Conservation (phyloP, 2,113 vertebrate genomes). For the Pachypanchax playfairii region DNA sequence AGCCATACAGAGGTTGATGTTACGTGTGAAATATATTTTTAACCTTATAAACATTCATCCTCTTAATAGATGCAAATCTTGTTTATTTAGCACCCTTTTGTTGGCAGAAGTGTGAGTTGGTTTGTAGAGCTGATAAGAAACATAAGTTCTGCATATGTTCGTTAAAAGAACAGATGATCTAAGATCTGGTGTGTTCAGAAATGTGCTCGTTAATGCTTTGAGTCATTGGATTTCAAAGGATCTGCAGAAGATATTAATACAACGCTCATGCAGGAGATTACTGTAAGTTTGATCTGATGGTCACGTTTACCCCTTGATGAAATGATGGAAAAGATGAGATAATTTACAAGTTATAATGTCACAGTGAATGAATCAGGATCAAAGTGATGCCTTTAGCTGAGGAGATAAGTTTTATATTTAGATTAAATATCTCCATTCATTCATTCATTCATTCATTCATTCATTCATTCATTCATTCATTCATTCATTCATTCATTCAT, state of each 20-base stretch:
- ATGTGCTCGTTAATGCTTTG: constrained; percentile 30
- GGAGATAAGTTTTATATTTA: too few relatives aligned
- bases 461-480: too few relatives aligned
- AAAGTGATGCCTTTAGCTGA: too few relatives aligned
- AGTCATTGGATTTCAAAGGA: constrained; percentile 71
- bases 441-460: too few relatives aligned
- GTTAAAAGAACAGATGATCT: constrained; percentile 8
- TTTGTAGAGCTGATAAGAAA: not conserved
- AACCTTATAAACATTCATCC: not conserved
- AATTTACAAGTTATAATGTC: not conserved
- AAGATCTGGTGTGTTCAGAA: constrained; percentile 29
- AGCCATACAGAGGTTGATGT: constrained; percentile 8
- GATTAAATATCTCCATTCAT: too few relatives aligned
- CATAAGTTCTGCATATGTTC: not conserved
- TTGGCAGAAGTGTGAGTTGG: not conserved
- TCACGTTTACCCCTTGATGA: not conserved
- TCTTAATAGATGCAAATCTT: constrained; percentile 13
- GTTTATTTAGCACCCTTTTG: constrained; percentile 7
- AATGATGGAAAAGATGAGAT: not conserved
- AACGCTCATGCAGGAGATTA: constrained; percentile 38
- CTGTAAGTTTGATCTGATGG: constrained; percentile 23
- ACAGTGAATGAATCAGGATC: not conserved
- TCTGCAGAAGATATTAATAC: constrained; percentile 60
- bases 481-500: too few relatives aligned
- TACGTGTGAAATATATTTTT: constrained; percentile 18